phyloP scores from a whole-genome alignment of 2,797 vertebrate species.

The Buceros bicornis region DNA sequence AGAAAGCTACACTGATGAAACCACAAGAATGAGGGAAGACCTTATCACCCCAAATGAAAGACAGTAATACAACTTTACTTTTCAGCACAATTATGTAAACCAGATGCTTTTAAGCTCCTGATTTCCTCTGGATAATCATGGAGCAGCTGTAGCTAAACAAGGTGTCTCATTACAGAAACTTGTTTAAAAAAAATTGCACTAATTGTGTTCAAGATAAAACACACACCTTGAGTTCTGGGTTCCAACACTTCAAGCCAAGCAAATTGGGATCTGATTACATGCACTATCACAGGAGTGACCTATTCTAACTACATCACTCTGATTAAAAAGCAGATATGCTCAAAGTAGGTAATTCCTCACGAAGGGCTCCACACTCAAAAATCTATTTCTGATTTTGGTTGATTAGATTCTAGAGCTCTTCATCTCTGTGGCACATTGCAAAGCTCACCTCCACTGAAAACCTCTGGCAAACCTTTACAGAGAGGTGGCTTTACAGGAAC shows the following conservation, averaged over 20 bases:
- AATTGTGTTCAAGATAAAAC: neutral
- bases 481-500: neutral
- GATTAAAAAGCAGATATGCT: neutral
- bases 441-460: neutral
- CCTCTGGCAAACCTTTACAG: neutral
- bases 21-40: neutral
- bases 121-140: conserved; percentile 14
- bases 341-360: neutral
- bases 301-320: neutral
- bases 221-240: neutral
- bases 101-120: conserved; percentile 13
- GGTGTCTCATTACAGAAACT: conserved; percentile 4
- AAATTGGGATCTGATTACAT: neutral
- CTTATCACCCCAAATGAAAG: neutral
- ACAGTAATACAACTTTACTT: neutral
- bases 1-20: neutral
- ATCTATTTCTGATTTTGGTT: neutral
- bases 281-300: neutral
- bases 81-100: conserved; percentile 10
- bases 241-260: conserved; percentile 14
- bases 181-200: neutral
- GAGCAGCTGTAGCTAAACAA: conserved; percentile 44
- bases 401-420: neutral
- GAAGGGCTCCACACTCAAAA: neutral
- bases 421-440: neutral